phyloP scores from a whole-genome alignment of 2,797 vertebrate species.

The Carcharodon carcharias region DNA sequence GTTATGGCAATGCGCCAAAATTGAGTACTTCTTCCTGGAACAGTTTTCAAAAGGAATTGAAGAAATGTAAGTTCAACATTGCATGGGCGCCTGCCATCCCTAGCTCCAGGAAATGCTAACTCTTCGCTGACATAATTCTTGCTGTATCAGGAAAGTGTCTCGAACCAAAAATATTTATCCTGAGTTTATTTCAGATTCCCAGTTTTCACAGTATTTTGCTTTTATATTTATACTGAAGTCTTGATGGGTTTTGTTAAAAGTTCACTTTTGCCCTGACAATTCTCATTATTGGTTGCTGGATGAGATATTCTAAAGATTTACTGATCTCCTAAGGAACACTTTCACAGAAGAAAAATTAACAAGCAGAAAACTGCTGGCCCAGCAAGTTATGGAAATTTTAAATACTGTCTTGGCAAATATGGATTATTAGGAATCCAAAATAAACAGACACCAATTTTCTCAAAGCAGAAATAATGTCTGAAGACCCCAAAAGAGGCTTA shows the following conservation, averaged over 20 bases:
- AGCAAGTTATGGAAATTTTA: background rate
- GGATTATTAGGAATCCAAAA: background rate
- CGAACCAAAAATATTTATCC: background rate
- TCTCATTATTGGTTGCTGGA: no score
- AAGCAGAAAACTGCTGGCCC: background rate
- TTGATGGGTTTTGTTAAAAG: background rate
- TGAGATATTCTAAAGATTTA: background rate
- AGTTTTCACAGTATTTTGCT: background rate
- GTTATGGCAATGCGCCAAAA: conserved; percentile 13
- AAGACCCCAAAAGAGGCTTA: background rate
- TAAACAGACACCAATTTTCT: background rate
- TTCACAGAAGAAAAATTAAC: background rate
- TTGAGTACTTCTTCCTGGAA: background rate
- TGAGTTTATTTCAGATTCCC: background rate
- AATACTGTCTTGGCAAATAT: background rate
- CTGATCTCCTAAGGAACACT: background rate
- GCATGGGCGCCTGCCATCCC: background rate
- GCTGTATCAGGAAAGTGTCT: background rate
- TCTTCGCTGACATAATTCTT: background rate
- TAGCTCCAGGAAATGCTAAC: background rate
- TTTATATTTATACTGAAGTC: background rate
- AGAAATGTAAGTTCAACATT: background rate
- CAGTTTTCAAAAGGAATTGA: conserved; percentile 16
- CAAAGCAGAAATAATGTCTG: background rate
- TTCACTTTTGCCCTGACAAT: background rate